These are phyloP conservation scores for Conistra vaccinii DNA, from an alignment of 2,888 invertebrate species.

Conservation along the genomic window DNA sequence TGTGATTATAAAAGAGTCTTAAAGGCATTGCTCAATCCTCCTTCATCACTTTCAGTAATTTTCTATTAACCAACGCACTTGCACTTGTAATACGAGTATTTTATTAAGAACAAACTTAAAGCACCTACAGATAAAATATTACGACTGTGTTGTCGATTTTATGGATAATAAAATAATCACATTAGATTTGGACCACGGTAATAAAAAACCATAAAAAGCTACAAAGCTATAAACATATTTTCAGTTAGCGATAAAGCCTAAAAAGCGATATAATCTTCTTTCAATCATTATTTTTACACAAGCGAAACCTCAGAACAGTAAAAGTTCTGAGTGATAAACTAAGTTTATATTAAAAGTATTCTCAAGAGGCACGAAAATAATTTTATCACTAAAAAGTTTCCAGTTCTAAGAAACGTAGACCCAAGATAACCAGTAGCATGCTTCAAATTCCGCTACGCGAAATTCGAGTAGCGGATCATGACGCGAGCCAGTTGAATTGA, in stretches of 20 bases:
- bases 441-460: no score
- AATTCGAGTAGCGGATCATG: no score
- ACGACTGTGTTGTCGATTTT: no score
- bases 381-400: slow-evolving; percentile 26
- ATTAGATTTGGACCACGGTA: neutral
- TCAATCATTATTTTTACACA: neutral
- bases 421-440: neutral
- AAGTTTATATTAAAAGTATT: slow-evolving; percentile 51
- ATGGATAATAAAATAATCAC: no score
- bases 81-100: no score
- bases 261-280: neutral
- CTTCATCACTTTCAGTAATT: no score
- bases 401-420: neutral
- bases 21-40: no score
- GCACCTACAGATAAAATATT: no score
- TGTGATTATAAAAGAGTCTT: no score
- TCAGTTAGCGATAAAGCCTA: neutral
- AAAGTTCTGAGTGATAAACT: slow-evolving; percentile 44
- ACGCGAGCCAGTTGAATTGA: no score
- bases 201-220: neutral
- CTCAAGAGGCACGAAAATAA: slow-evolving; percentile 43
- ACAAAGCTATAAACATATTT: neutral
- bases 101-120: no score
- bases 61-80: no score
- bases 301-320: slow-evolving; percentile 24